These are phyloP conservation scores for Malurus melanocephalus DNA, from an alignment of 2,113 vertebrate genomes.

Conservation along the genomic window DNA sequence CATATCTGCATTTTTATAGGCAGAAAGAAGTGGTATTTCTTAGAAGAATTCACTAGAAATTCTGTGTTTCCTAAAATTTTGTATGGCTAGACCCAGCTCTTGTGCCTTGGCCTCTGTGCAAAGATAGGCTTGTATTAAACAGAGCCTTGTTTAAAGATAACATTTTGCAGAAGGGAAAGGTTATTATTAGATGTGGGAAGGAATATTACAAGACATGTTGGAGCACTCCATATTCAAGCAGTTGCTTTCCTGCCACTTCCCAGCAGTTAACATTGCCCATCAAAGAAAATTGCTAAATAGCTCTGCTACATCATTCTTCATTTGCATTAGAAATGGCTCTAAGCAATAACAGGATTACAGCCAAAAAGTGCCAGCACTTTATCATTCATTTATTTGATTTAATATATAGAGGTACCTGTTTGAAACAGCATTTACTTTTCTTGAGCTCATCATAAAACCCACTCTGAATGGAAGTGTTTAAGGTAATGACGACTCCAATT, in stretches of 20 bases:
- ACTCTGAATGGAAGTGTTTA: constrained; percentile 56
- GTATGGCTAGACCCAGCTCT: background rate
- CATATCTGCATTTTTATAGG: background rate
- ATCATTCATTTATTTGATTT: constrained; percentile 67
- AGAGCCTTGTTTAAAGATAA: background rate
- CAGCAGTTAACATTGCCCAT: constrained; percentile 32
- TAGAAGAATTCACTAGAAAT: background rate
- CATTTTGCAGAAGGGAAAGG: background rate
- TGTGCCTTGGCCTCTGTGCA: background rate
- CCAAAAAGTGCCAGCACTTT: constrained; percentile 46
- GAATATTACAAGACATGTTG: background rate
- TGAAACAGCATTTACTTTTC: constrained; percentile 65
- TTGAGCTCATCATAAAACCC: constrained; percentile 47
- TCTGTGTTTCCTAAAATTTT: background rate
- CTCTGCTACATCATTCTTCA: constrained; percentile 40
- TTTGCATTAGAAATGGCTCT: constrained; percentile 66
- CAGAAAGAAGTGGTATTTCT: background rate
- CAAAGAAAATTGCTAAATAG: constrained; percentile 54
- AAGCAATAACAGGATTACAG: constrained; percentile 56
- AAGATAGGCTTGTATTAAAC: background rate
- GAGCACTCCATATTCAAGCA: background rate
- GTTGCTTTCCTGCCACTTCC: constrained; percentile 24
- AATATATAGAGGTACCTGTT: constrained; percentile 56
- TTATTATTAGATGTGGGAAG: background rate
- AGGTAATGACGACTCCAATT: constrained; percentile 33